Conservation (phyloP, 2,888 invertebrate species). For the Ormyrus thymus region DNA sequence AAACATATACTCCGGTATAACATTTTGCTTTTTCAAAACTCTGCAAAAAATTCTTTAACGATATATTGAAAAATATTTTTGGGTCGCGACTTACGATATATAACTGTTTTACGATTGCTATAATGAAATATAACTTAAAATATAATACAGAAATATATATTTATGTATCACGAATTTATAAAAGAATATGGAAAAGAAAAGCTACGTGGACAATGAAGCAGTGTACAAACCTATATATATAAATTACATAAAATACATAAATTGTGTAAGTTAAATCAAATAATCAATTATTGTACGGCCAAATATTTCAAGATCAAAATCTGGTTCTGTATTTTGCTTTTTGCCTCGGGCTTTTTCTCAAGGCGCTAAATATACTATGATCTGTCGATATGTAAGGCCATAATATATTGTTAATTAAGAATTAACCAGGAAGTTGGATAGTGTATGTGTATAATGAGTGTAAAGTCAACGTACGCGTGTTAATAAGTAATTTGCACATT, state of each 20-base stretch:
- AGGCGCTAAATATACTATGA: conserved; percentile 5
- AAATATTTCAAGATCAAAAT: conserved; percentile 33
- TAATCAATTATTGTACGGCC: conserved; percentile 19
- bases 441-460: conserved; percentile 39
- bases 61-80: conserved; percentile 21
- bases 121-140: conserved; percentile 15
- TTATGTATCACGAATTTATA: conserved; percentile 48
- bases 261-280: conserved; percentile 19
- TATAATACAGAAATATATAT: conserved; percentile 31
- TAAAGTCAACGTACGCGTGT: conserved; percentile 35
- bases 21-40: conserved; percentile 40
- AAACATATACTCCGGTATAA: conserved; percentile 52
- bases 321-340: conserved; percentile 8
- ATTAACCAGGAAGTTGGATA: conserved; percentile 13
- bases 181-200: conserved; percentile 2
- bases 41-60: conserved; percentile 18
- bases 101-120: not conserved
- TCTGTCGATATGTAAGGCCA: conserved; percentile 15
- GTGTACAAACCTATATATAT: conserved; percentile 27
- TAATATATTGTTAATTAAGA: conserved; percentile 13
- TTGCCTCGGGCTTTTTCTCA: not conserved
- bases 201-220: conserved; percentile 24
- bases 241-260: not conserved
- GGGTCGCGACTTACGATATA: not conserved
- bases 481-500: conserved; percentile 32